These are phyloP conservation scores for Cepphus grylle DNA, from an alignment of 2,113 vertebrate species.

Conservation along the genomic window DNA sequence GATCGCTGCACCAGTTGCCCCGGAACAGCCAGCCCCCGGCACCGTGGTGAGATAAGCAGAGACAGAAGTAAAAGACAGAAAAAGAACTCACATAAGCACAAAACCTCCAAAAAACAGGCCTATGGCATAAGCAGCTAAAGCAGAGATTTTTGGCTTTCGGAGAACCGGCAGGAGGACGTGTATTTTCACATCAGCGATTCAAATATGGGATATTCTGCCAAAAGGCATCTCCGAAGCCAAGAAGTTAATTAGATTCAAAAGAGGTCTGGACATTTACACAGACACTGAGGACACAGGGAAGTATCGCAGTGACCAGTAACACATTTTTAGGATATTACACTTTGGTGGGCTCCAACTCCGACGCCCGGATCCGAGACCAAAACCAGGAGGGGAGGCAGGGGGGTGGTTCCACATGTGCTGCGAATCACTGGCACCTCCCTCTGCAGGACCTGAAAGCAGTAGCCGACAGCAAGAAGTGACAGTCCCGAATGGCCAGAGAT, in stretches of 20 bases:
- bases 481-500: fast-evolving
- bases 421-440: not conserved
- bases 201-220: not conserved
- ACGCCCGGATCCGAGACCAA: fast-evolving
- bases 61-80: not conserved
- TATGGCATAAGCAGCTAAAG: not conserved
- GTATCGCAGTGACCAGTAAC: fast-evolving
- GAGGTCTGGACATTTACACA: not conserved
- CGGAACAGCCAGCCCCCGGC: not conserved
- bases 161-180: not conserved
- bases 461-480: not conserved
- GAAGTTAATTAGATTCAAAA: not conserved
- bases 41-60: fast-evolving
- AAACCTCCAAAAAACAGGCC: not conserved
- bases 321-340: not conserved
- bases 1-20: not conserved
- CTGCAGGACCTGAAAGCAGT: not conserved
- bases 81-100: not conserved
- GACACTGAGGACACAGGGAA: not conserved
- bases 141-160: not conserved
- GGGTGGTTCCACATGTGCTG: fast-evolving
- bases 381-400: fast-evolving
- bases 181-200: not conserved
- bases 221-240: not conserved
- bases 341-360: not conserved